These are phyloP conservation scores for Polietes domitor DNA, from an alignment of 2,888 invertebrate species.

Conservation along the genomic window DNA sequence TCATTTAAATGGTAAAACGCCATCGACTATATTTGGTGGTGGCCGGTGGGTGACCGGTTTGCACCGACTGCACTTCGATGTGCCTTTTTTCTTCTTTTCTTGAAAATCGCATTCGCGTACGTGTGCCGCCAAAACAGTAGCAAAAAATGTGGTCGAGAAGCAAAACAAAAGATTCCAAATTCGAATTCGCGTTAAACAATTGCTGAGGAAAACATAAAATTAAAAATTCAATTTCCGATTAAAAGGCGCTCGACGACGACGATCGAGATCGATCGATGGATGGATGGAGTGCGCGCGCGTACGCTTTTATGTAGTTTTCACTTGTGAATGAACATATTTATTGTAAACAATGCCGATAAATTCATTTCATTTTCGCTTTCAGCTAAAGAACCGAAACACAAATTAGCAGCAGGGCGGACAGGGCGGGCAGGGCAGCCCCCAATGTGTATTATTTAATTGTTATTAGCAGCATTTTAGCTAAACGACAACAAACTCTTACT, in stretches of 20 bases:
- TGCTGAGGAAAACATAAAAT: background rate
- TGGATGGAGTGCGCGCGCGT: constrained; percentile 64
- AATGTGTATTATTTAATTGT: constrained; percentile 62
- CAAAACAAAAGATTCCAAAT: background rate
- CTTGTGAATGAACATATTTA: constrained; percentile 75
- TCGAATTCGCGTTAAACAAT: background rate
- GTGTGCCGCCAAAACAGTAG: constrained; percentile 17
- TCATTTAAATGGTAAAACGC: background rate
- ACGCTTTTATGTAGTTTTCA: constrained; percentile 63
- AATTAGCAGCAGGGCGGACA: constrained; percentile 54
- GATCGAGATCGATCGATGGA: background rate
- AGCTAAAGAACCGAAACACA: constrained; percentile 61
- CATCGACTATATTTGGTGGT: background rate
- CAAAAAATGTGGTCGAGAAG: background rate
- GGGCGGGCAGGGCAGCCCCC: constrained; percentile 6
- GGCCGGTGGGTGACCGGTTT: background rate
- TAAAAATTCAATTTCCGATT: constrained; percentile 60
- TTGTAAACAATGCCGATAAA: constrained; percentile 75
- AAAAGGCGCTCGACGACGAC: constrained; percentile 65
- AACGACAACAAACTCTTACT: constrained; percentile 7
- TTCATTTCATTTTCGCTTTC: constrained; percentile 63
- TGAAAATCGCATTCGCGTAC: background rate
- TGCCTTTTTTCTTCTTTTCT: too few relatives aligned
- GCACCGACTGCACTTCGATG: background rate
- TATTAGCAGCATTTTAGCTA: constrained; percentile 52